A percentile compares a stretch with the other conserved stretches of the same genome.
Evolutionary conservation across 2,797 vertebrate species (phyloP).

Genomic region (Cossypha heuglini): DNA sequence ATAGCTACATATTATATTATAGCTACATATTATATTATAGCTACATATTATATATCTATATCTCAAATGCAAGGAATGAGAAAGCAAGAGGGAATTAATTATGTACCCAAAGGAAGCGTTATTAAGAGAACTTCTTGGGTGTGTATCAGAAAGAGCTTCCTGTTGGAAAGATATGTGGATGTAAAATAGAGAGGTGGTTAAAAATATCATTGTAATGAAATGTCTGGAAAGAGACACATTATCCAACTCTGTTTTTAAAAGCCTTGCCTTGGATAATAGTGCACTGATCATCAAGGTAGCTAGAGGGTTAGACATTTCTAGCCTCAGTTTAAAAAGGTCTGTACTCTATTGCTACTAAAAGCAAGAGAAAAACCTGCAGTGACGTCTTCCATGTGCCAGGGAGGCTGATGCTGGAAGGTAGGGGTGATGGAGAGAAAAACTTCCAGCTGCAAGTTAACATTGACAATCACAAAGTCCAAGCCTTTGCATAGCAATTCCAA

Average conservation of each 20-base stretch:
- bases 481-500: accelerated
- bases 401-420: neutral
- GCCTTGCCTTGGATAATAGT: neutral
- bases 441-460: neutral
- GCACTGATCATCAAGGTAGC: neutral
- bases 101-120: neutral
- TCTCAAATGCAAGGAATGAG: neutral
- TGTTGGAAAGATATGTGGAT: neutral
- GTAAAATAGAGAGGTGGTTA: neutral
- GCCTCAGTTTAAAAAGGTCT: neutral
- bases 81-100: neutral
- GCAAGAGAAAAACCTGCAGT: neutral
- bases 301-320: neutral
- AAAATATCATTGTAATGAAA: neutral
- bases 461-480: neutral
- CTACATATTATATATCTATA: too few species aligned
- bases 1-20: too few species aligned
- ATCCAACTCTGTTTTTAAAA: neutral
- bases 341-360: neutral
- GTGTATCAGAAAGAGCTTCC: neutral
- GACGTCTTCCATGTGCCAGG: accelerated
- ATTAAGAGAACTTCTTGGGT: neutral
- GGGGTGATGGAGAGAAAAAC: neutral
- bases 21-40: too few species aligned
- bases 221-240: neutral